Evolutionary conservation across 2,113 vertebrate genomes (phyloP).

Genomic region (Labeo catla): DNA sequence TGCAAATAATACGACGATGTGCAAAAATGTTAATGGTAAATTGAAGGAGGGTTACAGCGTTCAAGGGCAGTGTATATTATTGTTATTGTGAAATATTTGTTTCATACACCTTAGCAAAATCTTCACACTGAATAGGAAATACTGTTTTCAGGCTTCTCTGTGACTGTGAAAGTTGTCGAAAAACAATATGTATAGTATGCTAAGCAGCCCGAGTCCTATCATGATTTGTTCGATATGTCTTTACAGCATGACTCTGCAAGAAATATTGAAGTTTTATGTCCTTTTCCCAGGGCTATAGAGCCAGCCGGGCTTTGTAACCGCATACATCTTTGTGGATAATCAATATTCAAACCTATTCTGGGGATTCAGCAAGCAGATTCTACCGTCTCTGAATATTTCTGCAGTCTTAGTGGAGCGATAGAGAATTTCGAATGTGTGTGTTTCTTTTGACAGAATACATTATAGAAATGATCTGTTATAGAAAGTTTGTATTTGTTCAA

Average conservation of each 20-base stretch:
- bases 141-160: not conserved
- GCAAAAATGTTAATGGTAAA: not conserved
- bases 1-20: not conserved
- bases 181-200: not conserved
- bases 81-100: not conserved
- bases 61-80: not conserved
- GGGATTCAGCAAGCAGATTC: slow-evolving; percentile 23
- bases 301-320: not conserved
- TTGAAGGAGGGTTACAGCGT: not conserved
- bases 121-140: not conserved
- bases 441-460: not conserved
- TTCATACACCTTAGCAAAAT: not conserved
- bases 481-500: not conserved
- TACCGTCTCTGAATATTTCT: slow-evolving; percentile 18
- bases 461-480: not conserved
- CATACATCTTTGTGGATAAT: slow-evolving; percentile 27
- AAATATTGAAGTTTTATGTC: slow-evolving; percentile 13
- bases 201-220: not conserved
- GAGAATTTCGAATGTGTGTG: not conserved
- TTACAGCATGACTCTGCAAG: slow-evolving; percentile 18
- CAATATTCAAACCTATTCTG: slow-evolving; percentile 32
- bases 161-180: not conserved
- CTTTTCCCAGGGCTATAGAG: slow-evolving; percentile 16
- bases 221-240: not conserved
- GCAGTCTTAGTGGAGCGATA: not conserved